phyloP scores from a whole-genome alignment of 1,140 invertebrate species.

The Alviniconcha marisindica region DNA sequence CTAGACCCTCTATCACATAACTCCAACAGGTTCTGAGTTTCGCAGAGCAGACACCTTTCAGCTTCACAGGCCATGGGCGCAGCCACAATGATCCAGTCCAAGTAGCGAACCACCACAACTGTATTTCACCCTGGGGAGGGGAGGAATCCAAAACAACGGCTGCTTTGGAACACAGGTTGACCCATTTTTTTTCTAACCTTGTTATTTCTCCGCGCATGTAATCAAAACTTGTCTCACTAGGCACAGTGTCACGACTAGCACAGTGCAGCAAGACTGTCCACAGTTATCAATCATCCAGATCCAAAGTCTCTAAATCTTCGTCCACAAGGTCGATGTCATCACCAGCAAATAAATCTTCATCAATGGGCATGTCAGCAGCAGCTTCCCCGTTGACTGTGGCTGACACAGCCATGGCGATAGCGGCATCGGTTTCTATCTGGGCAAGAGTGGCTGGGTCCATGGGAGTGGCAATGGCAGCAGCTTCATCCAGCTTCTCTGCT shows the following conservation, averaged over 20 bases:
- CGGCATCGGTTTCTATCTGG: constrained; percentile 57
- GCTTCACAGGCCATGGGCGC: no score
- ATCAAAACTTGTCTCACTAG: neutral
- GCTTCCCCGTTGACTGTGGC: constrained; percentile 65
- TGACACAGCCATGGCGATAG: constrained; percentile 67
- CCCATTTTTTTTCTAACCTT: no score
- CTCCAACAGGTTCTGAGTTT: no score
- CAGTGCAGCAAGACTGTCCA: neutral
- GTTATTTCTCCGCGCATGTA: no score
- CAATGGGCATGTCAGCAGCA: constrained; percentile 83
- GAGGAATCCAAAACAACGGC: no score
- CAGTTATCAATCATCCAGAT: constrained; percentile 61
- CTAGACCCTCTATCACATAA: no score
- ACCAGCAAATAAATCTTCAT: constrained; percentile 95
- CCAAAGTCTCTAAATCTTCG: constrained; percentile 84
- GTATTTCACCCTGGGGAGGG: no score
- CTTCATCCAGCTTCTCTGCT: constrained; percentile 62
- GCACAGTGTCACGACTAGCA: neutral
- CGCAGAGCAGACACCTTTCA: no score
- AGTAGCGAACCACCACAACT: no score
- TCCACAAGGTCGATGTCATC: constrained; percentile 90
- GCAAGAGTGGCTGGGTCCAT: constrained; percentile 31
- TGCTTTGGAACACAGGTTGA: no score
- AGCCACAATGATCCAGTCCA: no score
- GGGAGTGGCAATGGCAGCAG: constrained; percentile 56